Conservation (phyloP, 2,888 invertebrate genomes). For the Sminthurides aquaticus region DNA sequence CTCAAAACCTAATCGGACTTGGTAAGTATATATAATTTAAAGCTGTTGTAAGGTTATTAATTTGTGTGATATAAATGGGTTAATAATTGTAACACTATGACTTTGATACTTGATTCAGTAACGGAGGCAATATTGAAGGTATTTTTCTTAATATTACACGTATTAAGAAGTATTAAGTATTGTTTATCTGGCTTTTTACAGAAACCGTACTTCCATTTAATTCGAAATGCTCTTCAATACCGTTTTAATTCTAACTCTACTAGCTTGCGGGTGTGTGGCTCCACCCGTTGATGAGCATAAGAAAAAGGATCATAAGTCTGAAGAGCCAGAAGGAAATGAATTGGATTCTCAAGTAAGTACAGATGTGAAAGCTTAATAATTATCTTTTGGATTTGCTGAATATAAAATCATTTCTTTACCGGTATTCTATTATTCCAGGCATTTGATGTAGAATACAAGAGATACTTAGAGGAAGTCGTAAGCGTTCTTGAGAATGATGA, state of each 20-base stretch:
- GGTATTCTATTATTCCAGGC: conserved; percentile 30
- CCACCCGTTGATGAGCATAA: conserved; percentile 42
- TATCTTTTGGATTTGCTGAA: background rate
- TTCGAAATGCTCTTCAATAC: background rate
- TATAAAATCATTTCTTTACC: too few relatives aligned
- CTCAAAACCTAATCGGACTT: too few relatives aligned
- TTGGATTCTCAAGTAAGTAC: conserved; percentile 39
- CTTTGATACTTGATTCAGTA: too few relatives aligned
- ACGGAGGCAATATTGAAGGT: too few relatives aligned
- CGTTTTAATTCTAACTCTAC: background rate
- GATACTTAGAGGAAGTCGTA: conserved; percentile 84
- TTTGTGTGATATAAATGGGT: too few relatives aligned
- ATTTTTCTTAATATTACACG: too few relatives aligned
- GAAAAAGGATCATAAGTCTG: conserved; percentile 32
- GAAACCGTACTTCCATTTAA: too few relatives aligned
- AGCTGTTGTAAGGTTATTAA: too few relatives aligned
- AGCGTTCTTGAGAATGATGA: conserved; percentile 81
- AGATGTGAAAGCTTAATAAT: background rate
- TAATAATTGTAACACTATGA: too few relatives aligned
- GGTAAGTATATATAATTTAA: too few relatives aligned
- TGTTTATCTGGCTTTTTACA: too few relatives aligned
- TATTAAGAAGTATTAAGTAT: too few relatives aligned
- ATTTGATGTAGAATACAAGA: conserved; percentile 66
- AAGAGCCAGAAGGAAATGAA: conserved; percentile 36
- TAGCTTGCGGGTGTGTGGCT: conserved; percentile 32